Base-by-base conservation (phyloP, 2,113 vertebrate genomes). In the Festucalex cinctus region DNA sequence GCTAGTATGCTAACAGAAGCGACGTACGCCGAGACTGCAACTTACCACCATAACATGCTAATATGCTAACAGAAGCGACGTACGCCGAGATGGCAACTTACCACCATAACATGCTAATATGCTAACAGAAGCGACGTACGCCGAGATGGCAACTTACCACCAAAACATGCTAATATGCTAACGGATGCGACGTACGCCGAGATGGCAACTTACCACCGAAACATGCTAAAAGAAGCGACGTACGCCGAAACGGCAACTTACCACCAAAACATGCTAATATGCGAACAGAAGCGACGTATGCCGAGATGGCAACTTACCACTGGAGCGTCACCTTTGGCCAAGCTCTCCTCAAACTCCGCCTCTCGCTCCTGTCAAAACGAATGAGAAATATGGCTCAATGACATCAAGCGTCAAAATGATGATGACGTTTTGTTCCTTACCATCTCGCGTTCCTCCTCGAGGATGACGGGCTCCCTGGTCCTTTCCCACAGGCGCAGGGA, bases 401-500 rank as follows among this genome's bases (percentile, higher is more conserved):
- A 7, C 17, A 10, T 43, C 22, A 60, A 5, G 1, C 22, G 28
- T 32, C 0, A 64, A n/a, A n/a, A 32, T 4, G 28, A 32, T 32
- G 28, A 32, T 4, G 28, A 32, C 28, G 28, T 2, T 2, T 12
- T 53, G 4, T 41, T 10, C 24, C 22, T 93, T 71, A 99, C 97
- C 94, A 94, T 95, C 85, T 98, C 96, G 43, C 91, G 91, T 67
- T 99, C 97, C 82, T 98, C 97, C 75, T 98, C 96, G 75, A 99
- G 87, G 75, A 99, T 92, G 63, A 99, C 94, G 0, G 94, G 95
- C 68, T 99, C 97, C 69, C 93, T 93, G 0, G 95, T 98, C 76
- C 96, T 93, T 80, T 98, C 96, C 97, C 97, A 99, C 43, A 99
- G 94, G 4, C 97, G 94, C 73, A 99, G 88, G 0, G 96, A 97